A percentile compares a stretch with the other conserved stretches of the same genome.
Conservation (phyloP, 2,888 invertebrate genomes). For the Acanthococcus lagerstroemiae region DNA sequence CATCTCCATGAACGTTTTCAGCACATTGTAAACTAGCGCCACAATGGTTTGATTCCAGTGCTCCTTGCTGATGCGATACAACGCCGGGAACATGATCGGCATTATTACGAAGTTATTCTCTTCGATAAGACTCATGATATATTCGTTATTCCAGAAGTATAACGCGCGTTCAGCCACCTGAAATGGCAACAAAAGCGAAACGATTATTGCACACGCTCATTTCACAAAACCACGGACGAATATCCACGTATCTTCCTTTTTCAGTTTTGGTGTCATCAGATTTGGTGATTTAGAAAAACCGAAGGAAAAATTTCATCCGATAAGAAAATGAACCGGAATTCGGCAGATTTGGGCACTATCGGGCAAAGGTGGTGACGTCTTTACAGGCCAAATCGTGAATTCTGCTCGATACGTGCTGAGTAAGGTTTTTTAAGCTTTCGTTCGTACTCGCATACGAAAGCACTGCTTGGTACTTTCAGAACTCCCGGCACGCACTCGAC, state of each 20-base stretch:
- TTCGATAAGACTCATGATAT: slow-evolving; percentile 97
- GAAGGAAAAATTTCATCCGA: background rate
- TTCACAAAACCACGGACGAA: too few relatives aligned
- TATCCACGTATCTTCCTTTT: too few relatives aligned
- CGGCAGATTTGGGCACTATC: background rate
- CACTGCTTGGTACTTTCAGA: too few relatives aligned
- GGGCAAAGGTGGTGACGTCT: too few relatives aligned
- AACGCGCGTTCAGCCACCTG: slow-evolving; percentile 97
- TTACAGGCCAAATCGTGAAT: too few relatives aligned
- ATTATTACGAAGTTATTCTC: slow-evolving; percentile 97
- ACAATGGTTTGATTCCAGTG: slow-evolving; percentile 99
- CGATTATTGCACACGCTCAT: background rate
- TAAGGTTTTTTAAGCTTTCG: too few relatives aligned
- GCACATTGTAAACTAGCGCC: slow-evolving; percentile 97
- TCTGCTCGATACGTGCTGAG: too few relatives aligned
- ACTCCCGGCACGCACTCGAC: too few relatives aligned
- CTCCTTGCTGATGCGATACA: slow-evolving; percentile 98
- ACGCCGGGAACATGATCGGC: slow-evolving; percentile 99
- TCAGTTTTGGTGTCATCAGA: too few relatives aligned
- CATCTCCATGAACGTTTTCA: slow-evolving; percentile 99
- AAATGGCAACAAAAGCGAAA: slow-evolving; percentile 36
- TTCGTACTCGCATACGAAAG: too few relatives aligned
- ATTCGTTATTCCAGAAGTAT: slow-evolving; percentile 99
- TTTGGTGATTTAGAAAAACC: background rate
- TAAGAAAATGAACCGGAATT: background rate